Conservation (phyloP, 2,888 invertebrate species). For the Clusia tigrina region DNA sequence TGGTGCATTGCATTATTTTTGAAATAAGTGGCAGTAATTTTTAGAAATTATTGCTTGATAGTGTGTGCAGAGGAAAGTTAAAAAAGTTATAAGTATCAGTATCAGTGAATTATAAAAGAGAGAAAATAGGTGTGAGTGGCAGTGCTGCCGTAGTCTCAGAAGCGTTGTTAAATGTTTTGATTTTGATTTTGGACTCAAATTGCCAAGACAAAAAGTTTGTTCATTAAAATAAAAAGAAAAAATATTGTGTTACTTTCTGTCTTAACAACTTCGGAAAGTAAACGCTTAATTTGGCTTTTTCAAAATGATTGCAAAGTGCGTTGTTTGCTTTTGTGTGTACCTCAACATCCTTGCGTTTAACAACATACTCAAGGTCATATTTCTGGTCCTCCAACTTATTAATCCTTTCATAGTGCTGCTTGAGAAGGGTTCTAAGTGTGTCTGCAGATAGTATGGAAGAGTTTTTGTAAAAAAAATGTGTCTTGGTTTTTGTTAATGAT, state of each 20-base stretch:
- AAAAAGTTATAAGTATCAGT: neutral
- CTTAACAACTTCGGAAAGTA: neutral
- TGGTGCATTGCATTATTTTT: too few relatives aligned
- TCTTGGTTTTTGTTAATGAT: constrained; percentile 24
- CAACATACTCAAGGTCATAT: constrained; percentile 98
- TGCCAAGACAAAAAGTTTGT: constrained; percentile 18
- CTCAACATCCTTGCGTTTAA: constrained; percentile 98
- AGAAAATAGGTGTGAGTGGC: constrained; percentile 14
- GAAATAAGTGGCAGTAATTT: too few relatives aligned
- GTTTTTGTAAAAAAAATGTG: neutral
- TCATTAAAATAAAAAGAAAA: too few relatives aligned
- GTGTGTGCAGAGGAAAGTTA: too few relatives aligned
- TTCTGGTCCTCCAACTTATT: constrained; percentile 89
- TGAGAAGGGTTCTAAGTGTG: constrained; percentile 77
- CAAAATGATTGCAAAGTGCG: constrained; percentile 37
- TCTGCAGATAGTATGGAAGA: constrained; percentile 68
- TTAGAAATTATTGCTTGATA: too few relatives aligned
- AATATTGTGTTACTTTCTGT: neutral
- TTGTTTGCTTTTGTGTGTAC: constrained; percentile 70
- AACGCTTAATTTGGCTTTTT: neutral
- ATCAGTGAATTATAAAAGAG: too few relatives aligned
- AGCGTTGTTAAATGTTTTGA: constrained; percentile 13
- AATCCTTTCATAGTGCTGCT: constrained; percentile 90
- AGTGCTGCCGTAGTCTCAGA: constrained; percentile 7
- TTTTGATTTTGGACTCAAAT: constrained; percentile 7